A percentile compares a stretch with the other conserved stretches of the same genome.
These are phyloP conservation scores for Elephas maximus DNA, from an alignment of 2,113 vertebrate genomes.

Conservation along the genomic window DNA sequence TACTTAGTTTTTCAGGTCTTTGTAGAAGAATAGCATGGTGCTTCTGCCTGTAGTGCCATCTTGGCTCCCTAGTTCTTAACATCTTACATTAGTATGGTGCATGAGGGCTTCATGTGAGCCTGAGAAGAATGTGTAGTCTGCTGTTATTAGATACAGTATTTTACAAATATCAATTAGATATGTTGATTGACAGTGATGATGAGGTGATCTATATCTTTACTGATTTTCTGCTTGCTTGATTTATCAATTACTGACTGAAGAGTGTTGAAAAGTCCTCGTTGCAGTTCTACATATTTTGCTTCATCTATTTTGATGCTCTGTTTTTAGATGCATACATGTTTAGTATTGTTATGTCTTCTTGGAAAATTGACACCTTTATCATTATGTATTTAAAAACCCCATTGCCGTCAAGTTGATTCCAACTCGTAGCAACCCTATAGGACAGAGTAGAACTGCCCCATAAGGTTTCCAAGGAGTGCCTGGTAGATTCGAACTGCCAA, in stretches of 20 bases:
- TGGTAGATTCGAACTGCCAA: too few relatives aligned
- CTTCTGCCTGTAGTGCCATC: too few relatives aligned
- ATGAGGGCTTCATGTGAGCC: not conserved
- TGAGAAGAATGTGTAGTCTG: not conserved
- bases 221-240: not conserved
- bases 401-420: too few relatives aligned
- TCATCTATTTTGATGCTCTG: not conserved
- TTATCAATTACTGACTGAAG: not conserved
- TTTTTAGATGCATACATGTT: not conserved
- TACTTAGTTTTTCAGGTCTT: too few relatives aligned
- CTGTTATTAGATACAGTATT: not conserved
- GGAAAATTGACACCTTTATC: not conserved
- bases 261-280: not conserved
- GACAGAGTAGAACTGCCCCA: too few relatives aligned
- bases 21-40: too few relatives aligned
- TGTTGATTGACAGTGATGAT: not conserved
- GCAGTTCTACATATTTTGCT: not conserved
- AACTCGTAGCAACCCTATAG: too few relatives aligned
- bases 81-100: not conserved
- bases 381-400: too few relatives aligned
- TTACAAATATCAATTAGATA: not conserved
- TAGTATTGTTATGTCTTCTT: not conserved
- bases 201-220: not conserved
- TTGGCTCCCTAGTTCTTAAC: not conserved
- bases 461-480: too few relatives aligned